Evolutionary conservation across 2,797 vertebrate genomes (phyloP).

Genomic region (Crotalus adamanteus): DNA sequence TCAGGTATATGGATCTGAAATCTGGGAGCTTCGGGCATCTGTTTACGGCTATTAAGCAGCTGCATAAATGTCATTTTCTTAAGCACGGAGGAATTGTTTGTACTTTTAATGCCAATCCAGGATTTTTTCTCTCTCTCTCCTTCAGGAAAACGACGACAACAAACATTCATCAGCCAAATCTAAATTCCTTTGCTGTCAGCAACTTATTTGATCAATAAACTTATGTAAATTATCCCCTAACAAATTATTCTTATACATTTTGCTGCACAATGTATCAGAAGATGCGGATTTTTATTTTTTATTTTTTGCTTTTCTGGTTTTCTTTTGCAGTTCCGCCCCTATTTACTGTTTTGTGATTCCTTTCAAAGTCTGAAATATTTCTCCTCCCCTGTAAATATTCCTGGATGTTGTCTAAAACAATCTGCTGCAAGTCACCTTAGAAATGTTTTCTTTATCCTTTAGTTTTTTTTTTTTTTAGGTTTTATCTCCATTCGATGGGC

Average conservation of each 20-base stretch:
- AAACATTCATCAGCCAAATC: conserved; percentile 23
- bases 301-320: conserved; percentile 29
- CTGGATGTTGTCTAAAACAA: neutral
- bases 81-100: conserved; percentile 37
- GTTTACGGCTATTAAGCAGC: neutral
- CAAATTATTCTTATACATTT: conserved; percentile 42
- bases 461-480: neutral
- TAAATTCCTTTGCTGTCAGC: conserved; percentile 40
- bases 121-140: neutral
- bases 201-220: conserved; percentile 57
- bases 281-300: neutral
- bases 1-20: conserved; percentile 2
- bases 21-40: neutral
- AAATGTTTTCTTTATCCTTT: neutral
- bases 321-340: conserved; percentile 25
- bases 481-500: neutral
- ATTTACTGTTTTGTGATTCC: conserved; percentile 31
- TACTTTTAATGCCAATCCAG: conserved; percentile 39
- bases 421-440: neutral
- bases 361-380: conserved; percentile 39
- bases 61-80: conserved; percentile 7
- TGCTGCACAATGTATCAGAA: conserved; percentile 41
- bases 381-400: neutral
- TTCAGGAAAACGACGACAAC: neutral
- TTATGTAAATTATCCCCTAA: conserved; percentile 36